phyloP scores from a whole-genome alignment of 2,113 vertebrate genomes.

The Alosa alosa region DNA sequence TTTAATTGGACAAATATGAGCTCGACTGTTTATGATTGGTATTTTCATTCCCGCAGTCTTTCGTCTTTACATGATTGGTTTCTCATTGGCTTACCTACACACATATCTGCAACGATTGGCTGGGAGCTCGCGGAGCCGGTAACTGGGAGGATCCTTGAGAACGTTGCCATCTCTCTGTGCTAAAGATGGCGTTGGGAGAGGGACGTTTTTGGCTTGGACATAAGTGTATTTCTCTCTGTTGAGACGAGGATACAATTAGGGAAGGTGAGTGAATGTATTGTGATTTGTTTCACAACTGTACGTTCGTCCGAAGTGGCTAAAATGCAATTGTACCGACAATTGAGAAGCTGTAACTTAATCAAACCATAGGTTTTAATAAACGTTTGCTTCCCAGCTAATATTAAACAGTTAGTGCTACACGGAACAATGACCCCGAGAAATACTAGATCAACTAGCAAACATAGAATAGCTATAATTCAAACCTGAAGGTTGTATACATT shows the following conservation, averaged over 20 bases:
- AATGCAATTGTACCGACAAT: neutral
- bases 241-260: neutral
- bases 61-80: slow-evolving; percentile 6
- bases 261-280: neutral
- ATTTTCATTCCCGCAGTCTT: slow-evolving; percentile 24
- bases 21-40: slow-evolving; percentile 35
- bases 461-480: neutral
- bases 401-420: neutral
- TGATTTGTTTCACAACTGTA: neutral
- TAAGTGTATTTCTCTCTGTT: neutral
- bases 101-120: slow-evolving; percentile 39
- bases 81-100: slow-evolving; percentile 1
- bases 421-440: neutral
- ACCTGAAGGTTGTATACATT: neutral
- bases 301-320: neutral
- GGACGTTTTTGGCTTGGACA: neutral
- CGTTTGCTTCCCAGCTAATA: neutral
- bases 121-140: neutral
- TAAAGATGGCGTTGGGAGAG: slow-evolving; percentile 69
- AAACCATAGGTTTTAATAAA: neutral
- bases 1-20: neutral
- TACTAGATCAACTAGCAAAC: neutral
- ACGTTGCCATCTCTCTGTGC: slow-evolving; percentile 38
- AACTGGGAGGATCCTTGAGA: neutral
- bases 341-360: neutral